phyloP scores from a whole-genome alignment of 2,113 vertebrate species.

The Actenoides lindsayi region DNA sequence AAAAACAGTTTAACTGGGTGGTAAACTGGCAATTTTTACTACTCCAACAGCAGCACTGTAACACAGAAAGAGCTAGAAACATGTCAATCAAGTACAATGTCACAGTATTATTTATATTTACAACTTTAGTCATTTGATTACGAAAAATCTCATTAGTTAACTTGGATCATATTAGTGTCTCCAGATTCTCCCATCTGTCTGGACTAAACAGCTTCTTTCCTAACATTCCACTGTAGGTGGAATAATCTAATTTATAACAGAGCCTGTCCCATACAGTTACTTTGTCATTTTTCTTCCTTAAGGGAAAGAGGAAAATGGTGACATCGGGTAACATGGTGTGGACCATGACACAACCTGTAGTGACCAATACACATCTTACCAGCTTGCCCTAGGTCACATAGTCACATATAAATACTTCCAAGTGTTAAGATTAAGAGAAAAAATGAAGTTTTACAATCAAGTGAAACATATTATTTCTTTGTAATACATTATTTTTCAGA shows the following conservation, averaged over 20 bases:
- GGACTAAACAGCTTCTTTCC: background rate
- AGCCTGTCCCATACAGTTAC: background rate
- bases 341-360: background rate
- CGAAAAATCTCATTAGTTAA: background rate
- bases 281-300: background rate
- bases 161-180: background rate
- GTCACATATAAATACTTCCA: background rate
- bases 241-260: background rate
- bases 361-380: background rate
- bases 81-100: background rate
- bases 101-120: background rate
- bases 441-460: background rate
- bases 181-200: background rate
- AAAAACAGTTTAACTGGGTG: background rate
- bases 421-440: background rate
- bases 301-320: background rate
- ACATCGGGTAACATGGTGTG: background rate
- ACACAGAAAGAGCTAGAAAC: background rate
- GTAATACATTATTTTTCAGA: background rate
- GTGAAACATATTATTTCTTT: background rate
- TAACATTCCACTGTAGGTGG: background rate
- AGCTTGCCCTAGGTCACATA: background rate
- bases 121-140: background rate
- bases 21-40: background rate
- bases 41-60: background rate